Evolutionary conservation across 2,888 invertebrate genomes (phyloP).

Genomic region (Caenorhabditis japonica): DNA sequence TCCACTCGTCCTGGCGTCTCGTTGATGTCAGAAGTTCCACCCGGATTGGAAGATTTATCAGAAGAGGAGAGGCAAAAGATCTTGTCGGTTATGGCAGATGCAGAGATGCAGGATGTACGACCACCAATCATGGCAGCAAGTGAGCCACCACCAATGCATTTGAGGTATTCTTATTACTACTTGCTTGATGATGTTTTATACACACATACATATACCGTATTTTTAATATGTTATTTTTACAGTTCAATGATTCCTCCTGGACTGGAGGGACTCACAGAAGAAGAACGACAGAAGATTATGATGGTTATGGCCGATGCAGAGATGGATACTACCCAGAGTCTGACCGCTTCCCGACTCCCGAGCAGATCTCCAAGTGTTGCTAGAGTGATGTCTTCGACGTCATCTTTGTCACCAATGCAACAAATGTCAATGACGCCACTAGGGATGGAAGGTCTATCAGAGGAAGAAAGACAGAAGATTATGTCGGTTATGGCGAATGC

Average conservation of each 20-base stretch:
- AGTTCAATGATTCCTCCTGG: constrained; percentile 65
- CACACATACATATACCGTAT: too few species aligned
- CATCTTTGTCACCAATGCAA: too few species aligned
- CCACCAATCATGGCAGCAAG: constrained; percentile 12
- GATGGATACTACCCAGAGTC: constrained; percentile 20
- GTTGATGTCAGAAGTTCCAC: constrained; percentile 35
- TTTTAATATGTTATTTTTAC: constrained; percentile 12
- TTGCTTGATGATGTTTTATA: neutral
- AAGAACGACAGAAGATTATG: constrained; percentile 82
- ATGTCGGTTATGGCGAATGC: constrained; percentile 82
- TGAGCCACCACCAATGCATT: constrained; percentile 14
- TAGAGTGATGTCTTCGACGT: constrained; percentile 12
- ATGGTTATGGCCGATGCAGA: constrained; percentile 80
- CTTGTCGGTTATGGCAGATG: constrained; percentile 81
- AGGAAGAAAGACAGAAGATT: constrained; percentile 81
- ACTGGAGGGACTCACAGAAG: constrained; percentile 80
- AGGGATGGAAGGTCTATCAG: constrained; percentile 79
- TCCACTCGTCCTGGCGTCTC: constrained; percentile 4
- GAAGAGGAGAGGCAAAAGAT: constrained; percentile 82
- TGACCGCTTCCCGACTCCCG: constrained; percentile 27
- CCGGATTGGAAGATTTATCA: constrained; percentile 77
- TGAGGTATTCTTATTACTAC: constrained; percentile 2
- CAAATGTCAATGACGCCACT: constrained; percentile 23
- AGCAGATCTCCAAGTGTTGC: constrained; percentile 37
- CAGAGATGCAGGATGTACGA: constrained; percentile 47